These are phyloP conservation scores for Ornithorhynchus anatinus DNA, from an alignment of 2,113 vertebrate genomes.

Conservation along the genomic window DNA sequence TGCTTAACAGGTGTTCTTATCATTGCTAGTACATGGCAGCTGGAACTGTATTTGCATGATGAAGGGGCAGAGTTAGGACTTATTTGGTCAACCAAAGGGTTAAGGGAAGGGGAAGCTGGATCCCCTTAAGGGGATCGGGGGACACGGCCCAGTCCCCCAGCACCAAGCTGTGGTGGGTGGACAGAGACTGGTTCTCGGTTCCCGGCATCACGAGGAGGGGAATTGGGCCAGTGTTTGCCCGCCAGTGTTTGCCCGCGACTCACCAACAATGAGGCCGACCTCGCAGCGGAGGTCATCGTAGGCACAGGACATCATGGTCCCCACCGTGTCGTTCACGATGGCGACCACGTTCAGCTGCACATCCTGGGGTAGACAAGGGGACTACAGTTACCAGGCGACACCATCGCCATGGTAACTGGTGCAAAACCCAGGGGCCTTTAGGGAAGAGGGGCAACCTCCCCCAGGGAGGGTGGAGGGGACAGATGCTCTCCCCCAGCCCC, in stretches of 20 bases:
- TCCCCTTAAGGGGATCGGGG: too few relatives aligned
- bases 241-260: constrained; percentile 17
- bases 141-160: too few relatives aligned
- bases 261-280: constrained; percentile 79
- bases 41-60: too few relatives aligned
- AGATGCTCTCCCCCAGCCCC: too few relatives aligned
- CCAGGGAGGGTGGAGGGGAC: neutral
- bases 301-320: constrained; percentile 83
- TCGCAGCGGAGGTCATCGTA: constrained; percentile 74
- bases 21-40: too few relatives aligned
- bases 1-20: too few relatives aligned
- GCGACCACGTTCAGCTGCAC: constrained; percentile 71
- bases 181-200: too few relatives aligned
- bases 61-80: too few relatives aligned
- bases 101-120: too few relatives aligned
- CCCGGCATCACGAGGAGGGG: neutral
- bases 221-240: neutral
- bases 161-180: too few relatives aligned
- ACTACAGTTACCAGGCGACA: constrained; percentile 58
- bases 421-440: constrained; percentile 35
- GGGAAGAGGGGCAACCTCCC: constrained; percentile 14
- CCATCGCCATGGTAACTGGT: constrained; percentile 47
- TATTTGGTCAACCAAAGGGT: too few relatives aligned
- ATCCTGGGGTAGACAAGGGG: constrained; percentile 62
- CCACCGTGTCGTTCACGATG: constrained; percentile 79